phyloP scores from a whole-genome alignment of 2,888 invertebrate genomes.

The Acanthosepion lycidas region DNA sequence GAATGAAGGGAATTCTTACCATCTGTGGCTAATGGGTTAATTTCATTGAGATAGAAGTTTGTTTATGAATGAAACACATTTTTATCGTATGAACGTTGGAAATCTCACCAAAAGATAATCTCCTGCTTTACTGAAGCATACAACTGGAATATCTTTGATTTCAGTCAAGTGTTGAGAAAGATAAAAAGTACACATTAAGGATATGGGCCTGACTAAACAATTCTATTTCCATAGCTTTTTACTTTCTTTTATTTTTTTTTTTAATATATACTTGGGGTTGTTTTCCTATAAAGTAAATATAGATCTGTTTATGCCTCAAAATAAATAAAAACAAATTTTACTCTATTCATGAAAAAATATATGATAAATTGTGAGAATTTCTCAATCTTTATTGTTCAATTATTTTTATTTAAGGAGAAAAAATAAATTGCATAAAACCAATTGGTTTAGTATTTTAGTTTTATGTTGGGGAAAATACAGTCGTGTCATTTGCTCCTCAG shows the following conservation, averaged over 20 bases:
- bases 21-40: too few relatives aligned
- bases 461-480: too few relatives aligned
- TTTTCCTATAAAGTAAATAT: neutral
- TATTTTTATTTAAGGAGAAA: too few relatives aligned
- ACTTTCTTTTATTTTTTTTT: too few relatives aligned
- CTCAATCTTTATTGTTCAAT: too few relatives aligned
- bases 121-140: neutral
- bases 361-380: too few relatives aligned
- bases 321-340: neutral
- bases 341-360: too few relatives aligned
- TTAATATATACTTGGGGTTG: neutral
- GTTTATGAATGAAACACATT: neutral
- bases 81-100: neutral
- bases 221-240: neutral
- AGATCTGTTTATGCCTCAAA: neutral
- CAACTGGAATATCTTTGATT: neutral
- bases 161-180: conserved; percentile 8
- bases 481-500: too few relatives aligned
- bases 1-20: too few relatives aligned
- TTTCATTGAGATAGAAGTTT: neutral
- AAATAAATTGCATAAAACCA: too few relatives aligned
- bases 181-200: neutral
- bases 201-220: neutral
- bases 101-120: neutral
- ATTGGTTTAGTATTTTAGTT: too few relatives aligned